Evolutionary conservation across 2,113 vertebrate species (phyloP).

Genomic region (Baryphthengus martii): DNA sequence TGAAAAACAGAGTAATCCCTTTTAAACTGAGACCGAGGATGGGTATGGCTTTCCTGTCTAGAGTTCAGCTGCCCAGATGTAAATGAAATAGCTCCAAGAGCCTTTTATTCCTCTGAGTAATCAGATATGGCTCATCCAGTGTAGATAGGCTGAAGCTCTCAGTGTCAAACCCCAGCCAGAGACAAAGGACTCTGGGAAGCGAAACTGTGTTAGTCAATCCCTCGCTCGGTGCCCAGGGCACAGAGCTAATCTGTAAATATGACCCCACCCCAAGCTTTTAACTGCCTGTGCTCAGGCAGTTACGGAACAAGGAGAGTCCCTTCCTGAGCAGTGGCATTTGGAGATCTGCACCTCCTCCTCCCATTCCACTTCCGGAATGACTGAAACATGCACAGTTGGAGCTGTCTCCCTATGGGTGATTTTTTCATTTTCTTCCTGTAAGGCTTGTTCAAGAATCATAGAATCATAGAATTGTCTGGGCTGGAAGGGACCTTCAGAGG

Average conservation of each 20-base stretch:
- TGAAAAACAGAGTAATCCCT: background rate
- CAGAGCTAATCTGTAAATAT: background rate
- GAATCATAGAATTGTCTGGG: too few relatives aligned
- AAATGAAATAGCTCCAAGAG: background rate
- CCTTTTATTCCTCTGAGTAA: background rate
- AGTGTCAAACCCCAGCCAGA: background rate
- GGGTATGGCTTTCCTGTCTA: background rate
- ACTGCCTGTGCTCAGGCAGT: background rate
- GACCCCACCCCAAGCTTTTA: background rate
- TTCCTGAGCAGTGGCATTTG: background rate
- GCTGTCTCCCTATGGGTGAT: background rate
- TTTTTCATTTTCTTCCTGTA: background rate
- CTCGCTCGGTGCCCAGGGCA: fast-evolving
- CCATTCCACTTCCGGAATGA: background rate
- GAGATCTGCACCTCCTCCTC: background rate
- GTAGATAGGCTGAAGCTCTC: background rate
- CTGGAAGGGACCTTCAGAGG: too few relatives aligned
- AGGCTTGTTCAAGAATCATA: background rate
- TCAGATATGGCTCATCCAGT: background rate
- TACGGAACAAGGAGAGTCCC: fast-evolving
- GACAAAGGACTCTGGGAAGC: background rate
- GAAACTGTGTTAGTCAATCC: background rate
- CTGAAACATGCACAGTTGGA: background rate
- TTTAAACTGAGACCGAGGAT: background rate
- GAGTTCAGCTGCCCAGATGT: background rate